phyloP scores from a whole-genome alignment of 2,797 vertebrate genomes.

The Cheirogaleus major region DNA sequence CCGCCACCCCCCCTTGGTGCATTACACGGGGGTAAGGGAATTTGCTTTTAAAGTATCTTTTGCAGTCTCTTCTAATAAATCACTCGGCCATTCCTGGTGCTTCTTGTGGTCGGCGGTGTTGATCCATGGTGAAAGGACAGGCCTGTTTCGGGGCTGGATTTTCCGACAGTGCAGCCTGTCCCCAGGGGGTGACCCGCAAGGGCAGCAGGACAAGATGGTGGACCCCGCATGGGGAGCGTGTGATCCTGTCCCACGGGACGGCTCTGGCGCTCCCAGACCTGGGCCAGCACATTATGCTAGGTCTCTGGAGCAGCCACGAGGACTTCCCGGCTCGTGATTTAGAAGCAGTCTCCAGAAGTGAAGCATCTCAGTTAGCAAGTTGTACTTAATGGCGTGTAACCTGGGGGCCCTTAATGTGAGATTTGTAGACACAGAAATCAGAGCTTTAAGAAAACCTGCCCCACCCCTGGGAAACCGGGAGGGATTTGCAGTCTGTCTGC shows the following conservation, averaged over 20 bases:
- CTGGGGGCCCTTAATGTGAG: not conserved
- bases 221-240: accelerated
- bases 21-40: slow-evolving; percentile 34
- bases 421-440: not conserved
- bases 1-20: not conserved
- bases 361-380: not conserved
- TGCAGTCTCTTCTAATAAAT: slow-evolving; percentile 67
- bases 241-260: accelerated
- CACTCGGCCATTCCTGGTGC: slow-evolving; percentile 16
- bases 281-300: accelerated
- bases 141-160: not conserved
- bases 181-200: accelerated
- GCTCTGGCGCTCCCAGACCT: no score
- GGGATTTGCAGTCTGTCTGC: not conserved
- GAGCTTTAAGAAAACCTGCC: not conserved
- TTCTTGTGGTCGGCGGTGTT: not conserved
- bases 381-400: not conserved
- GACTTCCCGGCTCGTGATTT: not conserved
- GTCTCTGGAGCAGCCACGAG: not conserved
- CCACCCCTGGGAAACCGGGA: not conserved
- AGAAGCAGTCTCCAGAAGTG: not conserved
- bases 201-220: not conserved
- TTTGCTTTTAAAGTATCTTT: slow-evolving; percentile 74
- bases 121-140: not conserved
- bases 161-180: not conserved